phyloP scores from a whole-genome alignment of 2,113 vertebrate genomes.

The Phoenicopterus ruber region DNA sequence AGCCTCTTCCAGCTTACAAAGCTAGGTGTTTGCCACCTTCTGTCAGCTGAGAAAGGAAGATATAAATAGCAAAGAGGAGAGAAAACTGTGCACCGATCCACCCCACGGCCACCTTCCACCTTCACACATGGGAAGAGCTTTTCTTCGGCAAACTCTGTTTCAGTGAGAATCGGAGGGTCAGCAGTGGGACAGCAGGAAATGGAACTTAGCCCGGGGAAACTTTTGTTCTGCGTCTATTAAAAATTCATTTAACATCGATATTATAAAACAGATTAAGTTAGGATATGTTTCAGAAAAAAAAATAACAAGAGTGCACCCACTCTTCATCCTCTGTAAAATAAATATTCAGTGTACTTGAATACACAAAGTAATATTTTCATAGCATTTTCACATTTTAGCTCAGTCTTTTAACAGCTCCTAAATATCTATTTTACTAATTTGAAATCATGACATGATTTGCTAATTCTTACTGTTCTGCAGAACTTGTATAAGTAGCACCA shows the following conservation, averaged over 20 bases:
- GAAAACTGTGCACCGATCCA: neutral
- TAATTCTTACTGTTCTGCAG: conserved; percentile 68
- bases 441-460: conserved; percentile 61
- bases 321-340: conserved; percentile 19
- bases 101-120: neutral
- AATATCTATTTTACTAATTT: conserved; percentile 68
- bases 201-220: neutral
- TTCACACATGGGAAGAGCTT: neutral
- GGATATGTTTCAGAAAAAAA: neutral
- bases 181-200: neutral
- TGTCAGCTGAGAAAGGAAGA: neutral
- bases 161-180: neutral
- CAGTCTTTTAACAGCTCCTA: conserved; percentile 63
- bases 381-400: conserved; percentile 53
- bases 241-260: neutral
- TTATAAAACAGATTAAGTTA: neutral
- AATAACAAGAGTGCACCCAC: neutral
- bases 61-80: neutral
- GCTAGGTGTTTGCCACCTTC: neutral
- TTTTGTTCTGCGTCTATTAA: neutral
- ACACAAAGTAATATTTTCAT: conserved; percentile 22
- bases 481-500: conserved; percentile 61
- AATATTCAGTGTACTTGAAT: neutral
- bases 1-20: neutral
- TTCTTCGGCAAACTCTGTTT: neutral